These are phyloP conservation scores for Plecotus auritus DNA, from an alignment of 2,113 vertebrate species.

Conservation along the genomic window DNA sequence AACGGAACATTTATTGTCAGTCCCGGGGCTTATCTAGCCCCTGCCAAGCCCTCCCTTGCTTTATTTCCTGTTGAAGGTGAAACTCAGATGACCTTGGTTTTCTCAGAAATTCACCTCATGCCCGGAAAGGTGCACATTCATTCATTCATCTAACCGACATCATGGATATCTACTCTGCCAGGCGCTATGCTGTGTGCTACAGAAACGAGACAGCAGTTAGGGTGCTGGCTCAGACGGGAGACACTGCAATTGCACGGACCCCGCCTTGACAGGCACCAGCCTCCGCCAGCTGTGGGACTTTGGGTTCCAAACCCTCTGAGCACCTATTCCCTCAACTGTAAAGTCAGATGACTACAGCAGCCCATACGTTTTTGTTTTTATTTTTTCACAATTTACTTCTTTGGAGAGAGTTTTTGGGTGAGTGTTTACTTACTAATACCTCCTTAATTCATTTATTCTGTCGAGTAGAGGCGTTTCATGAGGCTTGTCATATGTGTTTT, in stretches of 20 bases:
- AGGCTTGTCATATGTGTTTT: neutral
- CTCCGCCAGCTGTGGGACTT: neutral
- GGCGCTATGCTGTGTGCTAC: accelerated
- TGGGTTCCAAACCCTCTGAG: accelerated
- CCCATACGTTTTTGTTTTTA: neutral
- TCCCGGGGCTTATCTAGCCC: neutral
- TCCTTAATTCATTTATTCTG: neutral
- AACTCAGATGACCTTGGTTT: neutral
- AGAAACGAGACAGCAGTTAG: accelerated
- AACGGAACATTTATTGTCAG: neutral
- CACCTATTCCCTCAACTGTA: neutral
- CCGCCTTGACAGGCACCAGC: accelerated
- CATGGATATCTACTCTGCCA: accelerated
- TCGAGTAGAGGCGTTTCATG: accelerated
- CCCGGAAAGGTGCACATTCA: neutral
- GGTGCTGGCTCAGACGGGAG: neutral
- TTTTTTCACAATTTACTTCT: neutral
- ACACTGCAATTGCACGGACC: accelerated
- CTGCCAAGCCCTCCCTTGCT: neutral
- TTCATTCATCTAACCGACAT: accelerated
- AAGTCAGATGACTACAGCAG: neutral
- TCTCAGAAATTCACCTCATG: neutral
- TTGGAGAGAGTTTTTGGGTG: neutral
- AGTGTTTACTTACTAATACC: neutral
- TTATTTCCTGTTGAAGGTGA: slow-evolving; percentile 2